A percentile compares a stretch with the other conserved stretches of the same genome.
Conservation (phyloP, 2,888 invertebrate genomes). For the Caenorhabditis wallacei region DNA sequence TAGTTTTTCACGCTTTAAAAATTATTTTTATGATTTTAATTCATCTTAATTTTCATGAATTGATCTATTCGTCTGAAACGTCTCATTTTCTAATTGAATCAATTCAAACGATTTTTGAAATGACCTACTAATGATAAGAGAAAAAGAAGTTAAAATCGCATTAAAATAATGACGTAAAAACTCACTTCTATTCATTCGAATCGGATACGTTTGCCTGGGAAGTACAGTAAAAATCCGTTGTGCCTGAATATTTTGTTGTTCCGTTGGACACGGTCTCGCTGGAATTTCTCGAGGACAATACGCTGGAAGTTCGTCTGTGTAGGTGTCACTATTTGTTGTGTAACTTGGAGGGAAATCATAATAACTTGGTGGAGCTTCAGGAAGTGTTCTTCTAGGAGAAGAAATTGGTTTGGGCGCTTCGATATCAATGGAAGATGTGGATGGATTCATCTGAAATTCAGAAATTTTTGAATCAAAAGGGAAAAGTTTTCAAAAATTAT, state of each 20-base stretch:
- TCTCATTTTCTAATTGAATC: background rate
- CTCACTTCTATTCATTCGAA: constrained; percentile 46
- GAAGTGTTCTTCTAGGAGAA: constrained; percentile 34
- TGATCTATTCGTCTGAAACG: constrained; percentile 3
- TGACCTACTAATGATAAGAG: constrained; percentile 35
- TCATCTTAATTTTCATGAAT: constrained; percentile 3
- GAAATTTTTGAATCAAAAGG: background rate
- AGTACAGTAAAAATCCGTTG: constrained; percentile 45
- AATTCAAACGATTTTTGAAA: constrained; percentile 11
- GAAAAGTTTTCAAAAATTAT: too few relatives aligned
- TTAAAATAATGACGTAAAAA: constrained; percentile 17
- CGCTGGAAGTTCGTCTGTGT: constrained; percentile 43
- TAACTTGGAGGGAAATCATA: constrained; percentile 60
- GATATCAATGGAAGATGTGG: constrained; percentile 16
- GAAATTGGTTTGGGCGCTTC: constrained; percentile 39
- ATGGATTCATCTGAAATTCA: constrained; percentile 40
- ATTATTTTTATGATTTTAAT: too few relatives aligned
- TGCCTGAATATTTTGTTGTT: background rate
- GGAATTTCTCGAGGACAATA: constrained; percentile 42
- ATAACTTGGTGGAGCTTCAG: constrained; percentile 58
- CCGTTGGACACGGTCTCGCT: constrained; percentile 16
- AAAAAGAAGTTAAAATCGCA: constrained; percentile 24
- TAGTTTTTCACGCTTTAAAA: too few relatives aligned
- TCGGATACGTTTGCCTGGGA: constrained; percentile 37
- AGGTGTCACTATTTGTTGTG: constrained; percentile 20